Conservation (phyloP, 2,113 vertebrate species). For the Heteronetta atricapilla region DNA sequence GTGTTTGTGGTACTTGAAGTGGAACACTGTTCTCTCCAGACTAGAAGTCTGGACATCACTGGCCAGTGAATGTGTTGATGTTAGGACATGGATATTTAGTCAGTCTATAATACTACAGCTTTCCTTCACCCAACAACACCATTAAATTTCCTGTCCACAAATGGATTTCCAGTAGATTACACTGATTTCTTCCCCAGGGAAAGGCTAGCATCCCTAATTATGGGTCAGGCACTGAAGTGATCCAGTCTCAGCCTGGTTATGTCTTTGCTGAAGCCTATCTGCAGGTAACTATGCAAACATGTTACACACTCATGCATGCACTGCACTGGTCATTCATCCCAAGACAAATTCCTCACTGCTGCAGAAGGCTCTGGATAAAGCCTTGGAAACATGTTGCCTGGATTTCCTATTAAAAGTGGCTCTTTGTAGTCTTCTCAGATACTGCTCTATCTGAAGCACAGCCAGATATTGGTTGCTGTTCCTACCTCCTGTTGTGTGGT, state of each 20-base stretch:
- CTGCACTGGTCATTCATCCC: not conserved
- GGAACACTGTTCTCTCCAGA: not conserved
- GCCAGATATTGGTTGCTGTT: not conserved
- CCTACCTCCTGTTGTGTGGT: slow-evolving; percentile 84
- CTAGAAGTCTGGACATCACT: not conserved
- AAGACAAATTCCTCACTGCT: not conserved
- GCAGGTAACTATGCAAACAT: not conserved
- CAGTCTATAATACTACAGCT: too few relatives aligned
- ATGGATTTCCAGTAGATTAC: not conserved
- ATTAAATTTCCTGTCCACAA: not conserved
- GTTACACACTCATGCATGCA: not conserved
- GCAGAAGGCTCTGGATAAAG: not conserved
- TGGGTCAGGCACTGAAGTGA: not conserved
- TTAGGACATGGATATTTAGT: too few relatives aligned
- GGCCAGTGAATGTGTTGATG: too few relatives aligned
- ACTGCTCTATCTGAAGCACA: not conserved
- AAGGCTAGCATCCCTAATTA: not conserved
- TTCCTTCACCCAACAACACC: not conserved
- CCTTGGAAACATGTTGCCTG: not conserved
- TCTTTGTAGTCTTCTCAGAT: not conserved
- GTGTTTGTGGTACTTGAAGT: too few relatives aligned
- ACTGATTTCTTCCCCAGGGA: not conserved
- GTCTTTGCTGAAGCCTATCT: not conserved
- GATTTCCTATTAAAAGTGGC: not conserved
- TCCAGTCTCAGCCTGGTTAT: not conserved